Evolutionary conservation across 53 echinoderm and acorn worm genomes (phyloP).

Genomic region (Paracentrotus lividus): DNA sequence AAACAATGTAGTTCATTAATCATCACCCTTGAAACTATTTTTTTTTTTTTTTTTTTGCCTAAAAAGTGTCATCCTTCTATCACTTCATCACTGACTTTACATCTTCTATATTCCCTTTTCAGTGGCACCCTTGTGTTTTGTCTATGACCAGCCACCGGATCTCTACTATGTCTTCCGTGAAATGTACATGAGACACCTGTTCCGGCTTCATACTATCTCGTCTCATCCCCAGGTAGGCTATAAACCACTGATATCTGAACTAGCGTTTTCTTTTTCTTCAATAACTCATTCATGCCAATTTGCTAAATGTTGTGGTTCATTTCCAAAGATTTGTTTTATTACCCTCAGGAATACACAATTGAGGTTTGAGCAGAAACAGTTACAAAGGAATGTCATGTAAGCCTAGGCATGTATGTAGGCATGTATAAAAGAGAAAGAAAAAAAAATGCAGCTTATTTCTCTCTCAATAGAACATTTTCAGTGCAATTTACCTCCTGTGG

Average conservation of each 20-base stretch:
- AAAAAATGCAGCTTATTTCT: too few relatives aligned
- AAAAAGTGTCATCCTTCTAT: slow-evolving; percentile 1
- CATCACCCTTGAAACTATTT: neutral
- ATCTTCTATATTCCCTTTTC: neutral
- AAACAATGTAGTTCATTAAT: neutral
- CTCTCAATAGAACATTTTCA: too few relatives aligned
- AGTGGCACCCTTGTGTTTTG: slow-evolving; percentile 94
- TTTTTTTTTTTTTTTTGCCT: neutral
- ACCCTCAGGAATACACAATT: too few relatives aligned
- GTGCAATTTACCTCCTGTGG: too few relatives aligned
- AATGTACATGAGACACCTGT: slow-evolving; percentile 89
- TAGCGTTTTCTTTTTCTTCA: too few relatives aligned
- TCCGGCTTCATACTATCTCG: slow-evolving; percentile 92
- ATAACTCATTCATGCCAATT: too few relatives aligned
- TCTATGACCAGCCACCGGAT: slow-evolving; percentile 82
- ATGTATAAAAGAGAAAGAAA: too few relatives aligned
- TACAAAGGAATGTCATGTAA: too few relatives aligned
- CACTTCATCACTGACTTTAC: neutral
- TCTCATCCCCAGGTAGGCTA: slow-evolving; percentile 91
- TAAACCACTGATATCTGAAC: neutral
- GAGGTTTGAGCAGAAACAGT: too few relatives aligned
- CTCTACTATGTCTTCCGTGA: slow-evolving; percentile 92
- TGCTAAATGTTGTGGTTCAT: too few relatives aligned
- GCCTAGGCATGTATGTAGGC: too few relatives aligned
- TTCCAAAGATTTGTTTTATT: too few relatives aligned